A percentile compares a stretch with the other conserved stretches of the same genome.
These are phyloP conservation scores for Brenthis hecate DNA, from an alignment of 2,888 invertebrate species.

Conservation along the genomic window DNA sequence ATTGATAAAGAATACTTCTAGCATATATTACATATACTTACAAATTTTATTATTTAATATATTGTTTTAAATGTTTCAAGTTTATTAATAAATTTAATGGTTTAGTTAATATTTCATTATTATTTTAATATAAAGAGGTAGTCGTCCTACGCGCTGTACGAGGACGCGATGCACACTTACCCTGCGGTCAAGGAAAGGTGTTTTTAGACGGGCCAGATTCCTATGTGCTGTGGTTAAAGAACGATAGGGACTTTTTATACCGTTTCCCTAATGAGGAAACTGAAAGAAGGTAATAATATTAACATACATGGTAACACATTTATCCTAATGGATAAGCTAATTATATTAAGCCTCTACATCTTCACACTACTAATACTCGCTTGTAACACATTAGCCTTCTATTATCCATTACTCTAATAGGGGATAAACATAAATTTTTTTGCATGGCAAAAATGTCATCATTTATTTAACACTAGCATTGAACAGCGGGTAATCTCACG, in stretches of 20 bases:
- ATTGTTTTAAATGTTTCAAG: not conserved
- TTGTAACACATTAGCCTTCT: not conserved
- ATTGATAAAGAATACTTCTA: no score
- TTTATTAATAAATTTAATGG: not conserved
- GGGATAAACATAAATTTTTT: conserved; percentile 1
- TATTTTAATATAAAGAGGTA: conserved; percentile 43
- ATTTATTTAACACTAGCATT: no score
- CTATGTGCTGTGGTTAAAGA: conserved; percentile 66
- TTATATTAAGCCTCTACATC: not conserved
- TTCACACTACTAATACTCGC: not conserved
- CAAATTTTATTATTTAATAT: not conserved
- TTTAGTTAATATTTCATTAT: not conserved
- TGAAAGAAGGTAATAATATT: conserved; percentile 44
- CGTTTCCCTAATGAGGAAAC: conserved; percentile 61
- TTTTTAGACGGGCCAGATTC: conserved; percentile 67
- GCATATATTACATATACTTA: no score
- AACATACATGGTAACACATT: not conserved
- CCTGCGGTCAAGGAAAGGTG: conserved; percentile 65
- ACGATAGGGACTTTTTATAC: conserved; percentile 59
- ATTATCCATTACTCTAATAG: conserved; percentile 2
- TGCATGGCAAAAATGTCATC: not conserved
- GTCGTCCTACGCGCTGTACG: conserved; percentile 59
- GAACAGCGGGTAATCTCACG: no score
- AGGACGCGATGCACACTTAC: conserved; percentile 58
- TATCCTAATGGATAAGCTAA: not conserved